A percentile compares a stretch with the other conserved stretches of the same genome.
Conservation (phyloP, 2,113 vertebrate species). For the Melanerpes formicivorus region DNA sequence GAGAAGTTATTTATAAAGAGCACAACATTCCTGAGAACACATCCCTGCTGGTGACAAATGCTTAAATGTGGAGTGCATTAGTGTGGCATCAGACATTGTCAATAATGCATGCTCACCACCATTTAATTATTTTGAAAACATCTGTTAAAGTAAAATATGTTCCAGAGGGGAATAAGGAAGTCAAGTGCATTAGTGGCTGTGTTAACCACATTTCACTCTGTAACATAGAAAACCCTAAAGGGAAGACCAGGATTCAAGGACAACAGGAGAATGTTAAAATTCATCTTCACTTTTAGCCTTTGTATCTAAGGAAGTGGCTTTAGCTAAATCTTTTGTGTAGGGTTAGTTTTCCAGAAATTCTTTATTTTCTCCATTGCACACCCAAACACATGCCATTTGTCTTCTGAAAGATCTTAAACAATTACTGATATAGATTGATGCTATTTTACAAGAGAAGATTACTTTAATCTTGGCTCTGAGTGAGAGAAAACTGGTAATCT, state of each 20-base stretch:
- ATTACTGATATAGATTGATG: background rate
- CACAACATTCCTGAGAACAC: slow-evolving; percentile 55
- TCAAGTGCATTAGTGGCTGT: slow-evolving; percentile 45
- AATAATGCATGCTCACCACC: slow-evolving; percentile 74
- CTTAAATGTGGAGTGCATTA: slow-evolving; percentile 64
- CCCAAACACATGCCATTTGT: background rate
- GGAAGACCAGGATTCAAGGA: background rate
- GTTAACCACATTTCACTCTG: slow-evolving; percentile 45
- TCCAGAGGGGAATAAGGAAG: slow-evolving; percentile 65
- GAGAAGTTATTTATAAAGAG: slow-evolving; percentile 60
- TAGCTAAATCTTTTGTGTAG: background rate
- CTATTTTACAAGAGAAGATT: background rate
- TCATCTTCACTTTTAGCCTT: background rate
- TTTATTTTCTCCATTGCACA: background rate
- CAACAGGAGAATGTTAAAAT: background rate
- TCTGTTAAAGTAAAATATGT: slow-evolving; percentile 74
- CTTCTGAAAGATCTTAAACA: background rate
- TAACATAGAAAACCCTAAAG: slow-evolving; percentile 27
- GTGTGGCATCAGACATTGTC: slow-evolving; percentile 72
- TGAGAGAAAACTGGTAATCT: background rate
- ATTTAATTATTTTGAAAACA: slow-evolving; percentile 80
- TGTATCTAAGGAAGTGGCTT: background rate
- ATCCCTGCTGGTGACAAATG: slow-evolving; percentile 60
- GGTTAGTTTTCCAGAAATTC: background rate
- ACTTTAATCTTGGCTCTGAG: background rate